These are phyloP conservation scores for Progne subis DNA, from an alignment of 2,113 vertebrate species.

Conservation along the genomic window DNA sequence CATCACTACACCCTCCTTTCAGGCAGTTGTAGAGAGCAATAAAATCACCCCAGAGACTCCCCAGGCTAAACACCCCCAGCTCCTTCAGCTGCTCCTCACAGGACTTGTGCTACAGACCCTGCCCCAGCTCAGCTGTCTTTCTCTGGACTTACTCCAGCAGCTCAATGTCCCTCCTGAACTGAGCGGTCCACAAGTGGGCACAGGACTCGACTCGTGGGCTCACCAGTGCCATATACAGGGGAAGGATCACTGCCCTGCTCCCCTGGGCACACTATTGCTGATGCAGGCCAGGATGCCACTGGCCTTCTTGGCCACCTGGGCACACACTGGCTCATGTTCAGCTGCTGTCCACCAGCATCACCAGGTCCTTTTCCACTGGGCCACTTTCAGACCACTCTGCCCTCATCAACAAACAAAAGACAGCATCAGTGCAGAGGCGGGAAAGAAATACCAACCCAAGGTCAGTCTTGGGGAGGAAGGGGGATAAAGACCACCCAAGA, in stretches of 20 bases:
- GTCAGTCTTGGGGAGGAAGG: background rate
- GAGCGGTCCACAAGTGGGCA: background rate
- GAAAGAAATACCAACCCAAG: background rate
- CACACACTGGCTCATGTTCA: background rate
- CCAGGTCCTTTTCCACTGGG: background rate
- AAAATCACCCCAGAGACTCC: background rate
- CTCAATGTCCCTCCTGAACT: background rate
- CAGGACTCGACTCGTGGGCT: background rate
- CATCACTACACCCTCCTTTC: background rate
- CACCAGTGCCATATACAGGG: background rate
- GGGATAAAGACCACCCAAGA: background rate
- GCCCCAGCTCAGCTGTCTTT: background rate
- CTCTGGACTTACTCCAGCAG: background rate
- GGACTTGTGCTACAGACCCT: too few relatives aligned
- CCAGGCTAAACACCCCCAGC: background rate
- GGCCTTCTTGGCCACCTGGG: background rate
- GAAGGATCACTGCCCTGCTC: background rate
- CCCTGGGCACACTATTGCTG: background rate
- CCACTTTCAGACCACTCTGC: background rate
- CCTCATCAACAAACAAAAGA: background rate
- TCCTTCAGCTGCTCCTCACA: background rate
- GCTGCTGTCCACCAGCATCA: background rate
- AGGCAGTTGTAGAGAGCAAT: background rate
- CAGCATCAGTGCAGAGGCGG: rapidly evolving
- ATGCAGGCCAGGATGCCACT: background rate